Conservation (phyloP, 1,140 invertebrate genomes). For the Proales similis region DNA sequence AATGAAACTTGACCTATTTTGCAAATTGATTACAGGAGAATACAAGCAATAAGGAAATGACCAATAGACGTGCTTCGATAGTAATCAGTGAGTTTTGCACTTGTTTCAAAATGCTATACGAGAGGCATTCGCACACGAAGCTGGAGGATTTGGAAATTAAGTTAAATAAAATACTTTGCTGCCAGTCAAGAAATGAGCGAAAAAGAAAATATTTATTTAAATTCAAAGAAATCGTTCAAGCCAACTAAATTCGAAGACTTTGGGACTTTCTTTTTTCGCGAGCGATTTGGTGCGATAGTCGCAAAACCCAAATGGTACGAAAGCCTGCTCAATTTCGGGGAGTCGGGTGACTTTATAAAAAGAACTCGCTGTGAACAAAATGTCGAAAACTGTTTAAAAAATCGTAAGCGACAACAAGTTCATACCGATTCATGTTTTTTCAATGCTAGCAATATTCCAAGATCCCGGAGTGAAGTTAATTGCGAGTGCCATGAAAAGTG, state of each 20-base stretch:
- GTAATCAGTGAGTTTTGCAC: no score
- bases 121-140: no score
- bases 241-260: conserved; percentile 41
- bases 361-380: conserved; percentile 65
- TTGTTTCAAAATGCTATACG: no score
- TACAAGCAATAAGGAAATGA: no score
- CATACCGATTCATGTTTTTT: background rate
- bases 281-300: conserved; percentile 61
- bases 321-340: conserved; percentile 60
- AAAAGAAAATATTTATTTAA: conserved; percentile 17
- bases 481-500: conserved; percentile 70
- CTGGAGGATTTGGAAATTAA: no score
- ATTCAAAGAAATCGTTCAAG: conserved; percentile 14
- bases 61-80: no score
- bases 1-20: no score
- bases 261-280: conserved; percentile 77
- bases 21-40: no score
- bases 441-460: conserved; percentile 47
- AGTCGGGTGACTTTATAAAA: conserved; percentile 58
- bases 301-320: conserved; percentile 56
- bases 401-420: conserved; percentile 57
- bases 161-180: no score
- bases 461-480: conserved; percentile 75
- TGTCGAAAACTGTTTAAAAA: conserved; percentile 66
- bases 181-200: conserved; percentile 9